Evolutionary conservation across 1,140 invertebrate genomes (phyloP), one percentile per base, ranked within the genome.

Genomic region (Drosophila littoralis): DNA sequence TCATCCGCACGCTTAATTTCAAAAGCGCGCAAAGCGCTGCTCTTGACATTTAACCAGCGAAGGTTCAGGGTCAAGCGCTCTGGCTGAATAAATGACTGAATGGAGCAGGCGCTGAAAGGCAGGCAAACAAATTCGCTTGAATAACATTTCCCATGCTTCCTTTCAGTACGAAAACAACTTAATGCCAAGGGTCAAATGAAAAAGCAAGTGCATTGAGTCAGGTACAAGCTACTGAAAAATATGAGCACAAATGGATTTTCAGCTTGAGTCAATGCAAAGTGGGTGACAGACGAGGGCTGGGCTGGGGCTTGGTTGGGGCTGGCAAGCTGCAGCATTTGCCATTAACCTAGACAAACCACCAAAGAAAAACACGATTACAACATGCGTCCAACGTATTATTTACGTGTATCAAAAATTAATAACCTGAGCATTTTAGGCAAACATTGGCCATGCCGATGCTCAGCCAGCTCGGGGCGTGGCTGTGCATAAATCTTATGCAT

Each of bases 141-240:
- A 86, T 64, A 36, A 51, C 50, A 36, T 64, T 45, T 51, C 46
- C 10, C 42, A 73, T 38, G 58, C 58, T 15, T 15, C 15, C 6
- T 42, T 42, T 50, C 42, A 58, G 28, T 38, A 17, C 15, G 43
- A 51, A 60, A 35, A 45, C 45, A 60, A 12, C 36, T 22, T 50
- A 64, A 78, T 77, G 75, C 22, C 67, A 82, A 50, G 68, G 69
- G 71, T 73, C 71, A 72, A 69, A 13, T 55, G n/a, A 68, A 79
- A 78, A 10, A 43, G 42, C 75, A 66, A 13, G 35, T 38, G 13
- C 36, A 63, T 43, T 4, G 13, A 59, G 45, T 58, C 61, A 71
- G 52, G 52, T 32, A 35, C n/a, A n/a, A 32, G 33, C 32, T 15
- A 51, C 50, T 51, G n/a, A 10, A 50, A 28, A 50, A 38, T 12